Conservation (phyloP, 2,888 invertebrate genomes). For the Acleris cristana region DNA sequence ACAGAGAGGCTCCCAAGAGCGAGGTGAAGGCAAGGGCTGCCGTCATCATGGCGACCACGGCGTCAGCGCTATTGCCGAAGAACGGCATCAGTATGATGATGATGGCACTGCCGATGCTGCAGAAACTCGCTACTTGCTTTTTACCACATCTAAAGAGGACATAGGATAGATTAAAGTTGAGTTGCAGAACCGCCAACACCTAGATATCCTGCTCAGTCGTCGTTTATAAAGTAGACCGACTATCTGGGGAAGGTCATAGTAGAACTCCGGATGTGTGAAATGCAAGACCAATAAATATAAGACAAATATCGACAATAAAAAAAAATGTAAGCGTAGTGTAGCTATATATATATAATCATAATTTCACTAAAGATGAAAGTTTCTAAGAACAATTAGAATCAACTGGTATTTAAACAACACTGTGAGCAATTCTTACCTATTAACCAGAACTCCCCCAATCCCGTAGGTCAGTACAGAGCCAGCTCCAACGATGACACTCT, state of each 20-base stretch:
- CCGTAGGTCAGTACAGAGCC: slow-evolving; percentile 86
- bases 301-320: too few species aligned
- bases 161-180: not conserved
- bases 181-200: not conserved
- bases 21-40: slow-evolving; percentile 80
- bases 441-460: slow-evolving; percentile 76
- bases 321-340: too few species aligned
- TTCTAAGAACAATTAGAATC: too few species aligned
- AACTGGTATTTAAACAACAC: not conserved
- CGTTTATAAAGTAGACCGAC: too few species aligned
- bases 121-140: slow-evolving; percentile 63
- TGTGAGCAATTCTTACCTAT: slow-evolving; percentile 52
- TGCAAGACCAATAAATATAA: too few species aligned
- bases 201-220: too few species aligned
- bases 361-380: too few species aligned
- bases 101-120: slow-evolving; percentile 74
- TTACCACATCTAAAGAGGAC: slow-evolving; percentile 65
- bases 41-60: slow-evolving; percentile 83
- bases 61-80: slow-evolving; percentile 74
- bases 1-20: slow-evolving; percentile 83
- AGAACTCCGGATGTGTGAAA: too few species aligned
- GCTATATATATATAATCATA: too few species aligned
- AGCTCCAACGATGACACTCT: slow-evolving; percentile 87
- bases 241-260: too few species aligned
- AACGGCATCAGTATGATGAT: slow-evolving; percentile 82